Conservation (phyloP, 2,888 invertebrate species). For the Frankliniella intonsa region DNA sequence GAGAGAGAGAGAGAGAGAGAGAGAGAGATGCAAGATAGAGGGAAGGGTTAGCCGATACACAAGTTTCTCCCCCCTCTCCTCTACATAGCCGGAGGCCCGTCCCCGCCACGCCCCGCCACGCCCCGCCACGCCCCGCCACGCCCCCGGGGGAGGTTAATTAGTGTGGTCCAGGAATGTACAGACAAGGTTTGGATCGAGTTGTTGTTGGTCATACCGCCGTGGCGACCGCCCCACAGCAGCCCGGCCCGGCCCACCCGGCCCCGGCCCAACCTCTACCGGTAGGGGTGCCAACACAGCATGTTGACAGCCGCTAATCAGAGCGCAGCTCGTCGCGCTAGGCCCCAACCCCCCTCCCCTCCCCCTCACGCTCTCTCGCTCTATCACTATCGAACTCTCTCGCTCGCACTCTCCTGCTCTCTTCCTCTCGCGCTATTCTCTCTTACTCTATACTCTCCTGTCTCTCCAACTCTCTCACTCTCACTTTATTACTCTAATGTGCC, state of each 20-base stretch:
- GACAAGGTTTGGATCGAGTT: neutral
- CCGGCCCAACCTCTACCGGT: neutral
- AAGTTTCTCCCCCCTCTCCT: no score
- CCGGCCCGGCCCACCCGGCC: neutral
- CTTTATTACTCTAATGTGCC: no score
- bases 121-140: neutral
- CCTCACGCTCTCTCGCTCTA: neutral
- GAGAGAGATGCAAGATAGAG: neutral
- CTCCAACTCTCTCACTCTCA: no score
- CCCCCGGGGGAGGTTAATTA: neutral
- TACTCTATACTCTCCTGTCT: no score
- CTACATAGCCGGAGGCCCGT: no score
- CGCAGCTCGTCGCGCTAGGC: neutral
- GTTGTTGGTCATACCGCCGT: constrained; percentile 2
- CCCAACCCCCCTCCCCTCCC: neutral
- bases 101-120: no score
- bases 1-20: neutral
- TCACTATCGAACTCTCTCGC: neutral
- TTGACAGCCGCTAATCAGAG: constrained; percentile 6
- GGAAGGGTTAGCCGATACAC: neutral
- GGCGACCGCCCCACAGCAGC: neutral
- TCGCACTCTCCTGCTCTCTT: neutral
- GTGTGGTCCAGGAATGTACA: constrained; percentile 4
- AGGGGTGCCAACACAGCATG: neutral
- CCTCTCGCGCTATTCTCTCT: neutral